A percentile compares a stretch with the other conserved stretches of the same genome.
phyloP scores from a whole-genome alignment of 2,797 vertebrate genomes.

The Chaetodon trifasciatus region DNA sequence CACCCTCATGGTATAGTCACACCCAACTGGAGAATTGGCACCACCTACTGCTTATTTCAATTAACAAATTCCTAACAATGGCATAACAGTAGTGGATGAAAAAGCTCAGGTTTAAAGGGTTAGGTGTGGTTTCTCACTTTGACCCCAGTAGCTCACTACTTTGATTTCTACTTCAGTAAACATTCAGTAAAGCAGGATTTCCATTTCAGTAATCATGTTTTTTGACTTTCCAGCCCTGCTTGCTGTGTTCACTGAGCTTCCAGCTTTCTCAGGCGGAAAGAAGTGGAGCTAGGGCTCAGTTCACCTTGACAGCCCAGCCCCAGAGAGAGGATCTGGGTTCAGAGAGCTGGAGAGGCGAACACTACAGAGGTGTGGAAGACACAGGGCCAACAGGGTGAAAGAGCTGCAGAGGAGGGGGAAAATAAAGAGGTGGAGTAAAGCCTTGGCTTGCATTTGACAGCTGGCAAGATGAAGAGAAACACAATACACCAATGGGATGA shows the following conservation, averaged over 20 bases:
- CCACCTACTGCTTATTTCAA: too few species aligned
- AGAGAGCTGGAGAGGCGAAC: slow-evolving; percentile 51
- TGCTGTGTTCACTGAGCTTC: slow-evolving; percentile 38
- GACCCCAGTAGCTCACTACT: slow-evolving; percentile 8
- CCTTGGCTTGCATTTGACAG: slow-evolving; percentile 65
- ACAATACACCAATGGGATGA: slow-evolving; percentile 50
- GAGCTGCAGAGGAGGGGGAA: slow-evolving; percentile 41
- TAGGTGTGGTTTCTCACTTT: background rate
- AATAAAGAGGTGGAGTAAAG: slow-evolving; percentile 50
- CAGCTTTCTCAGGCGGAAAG: slow-evolving; percentile 53
- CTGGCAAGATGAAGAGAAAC: slow-evolving; percentile 60
- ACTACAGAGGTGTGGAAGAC: slow-evolving; percentile 48
- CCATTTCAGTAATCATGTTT: slow-evolving; percentile 25
- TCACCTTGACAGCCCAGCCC: slow-evolving; percentile 72
- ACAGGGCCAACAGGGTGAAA: slow-evolving; percentile 44
- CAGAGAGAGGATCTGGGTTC: slow-evolving; percentile 69
- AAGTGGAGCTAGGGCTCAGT: slow-evolving; percentile 50
- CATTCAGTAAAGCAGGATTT: slow-evolving; percentile 39
- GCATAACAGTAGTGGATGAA: too few species aligned
- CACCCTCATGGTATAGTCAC: too few species aligned
- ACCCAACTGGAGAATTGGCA: too few species aligned
- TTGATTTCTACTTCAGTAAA: slow-evolving; percentile 10
- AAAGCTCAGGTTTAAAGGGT: background rate
- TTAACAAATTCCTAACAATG: too few species aligned
- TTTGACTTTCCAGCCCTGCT: slow-evolving; percentile 28